Evolutionary conservation across 2,888 invertebrate species (phyloP), one percentile per base, ranked within the genome.

Genomic region (Azorinus chamasolen): DNA sequence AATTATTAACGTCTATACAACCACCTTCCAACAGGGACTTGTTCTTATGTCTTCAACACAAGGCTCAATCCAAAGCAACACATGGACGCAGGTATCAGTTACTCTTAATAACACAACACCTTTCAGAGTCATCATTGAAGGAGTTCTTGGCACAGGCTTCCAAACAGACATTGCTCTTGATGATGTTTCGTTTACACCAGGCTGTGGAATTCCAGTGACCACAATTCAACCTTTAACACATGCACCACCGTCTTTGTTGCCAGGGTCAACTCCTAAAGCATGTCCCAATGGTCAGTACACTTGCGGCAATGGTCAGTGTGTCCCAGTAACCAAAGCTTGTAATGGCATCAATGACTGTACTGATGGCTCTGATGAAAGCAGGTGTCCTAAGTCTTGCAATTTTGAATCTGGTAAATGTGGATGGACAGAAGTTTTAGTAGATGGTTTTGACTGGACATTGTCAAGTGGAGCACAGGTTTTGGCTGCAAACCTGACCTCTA

Each of bases 341-440:
- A 84, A 91, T 82, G 90, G 90, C 55, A 82, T 74, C 20, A 65
- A 69, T 18, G 91, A 91, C 70, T 91, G 91, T 53, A 54, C 65
- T 12, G 91, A 90, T 75, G 80, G 82, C 0, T 83, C 83, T 48
- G 91, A 91, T 76, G 91, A 91, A 79, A 54, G 59, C 0, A 73
- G 70, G 20, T 91, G 91, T 72, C 80, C 86, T 27, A 62, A 84
- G 25, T 57, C 83, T 0, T 92, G 92, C 76, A 78, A 86, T 20
- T 92, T 92, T 84, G 89, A 91, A 68, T 80, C 94, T 32, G 86
- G 78, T 39, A 66, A 77, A 5, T 92, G 92, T 83, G 88, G 89
- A 5, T 91, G 90, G 90, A 54, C 46, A 6, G 88, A 89, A 54
- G 73, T 79, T 24, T 37, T 68, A 6, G 41, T 76, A 2, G 88